These are phyloP conservation scores for Himalopsyche japonica DNA, from an alignment of 2,888 invertebrate species.

Conservation along the genomic window DNA sequence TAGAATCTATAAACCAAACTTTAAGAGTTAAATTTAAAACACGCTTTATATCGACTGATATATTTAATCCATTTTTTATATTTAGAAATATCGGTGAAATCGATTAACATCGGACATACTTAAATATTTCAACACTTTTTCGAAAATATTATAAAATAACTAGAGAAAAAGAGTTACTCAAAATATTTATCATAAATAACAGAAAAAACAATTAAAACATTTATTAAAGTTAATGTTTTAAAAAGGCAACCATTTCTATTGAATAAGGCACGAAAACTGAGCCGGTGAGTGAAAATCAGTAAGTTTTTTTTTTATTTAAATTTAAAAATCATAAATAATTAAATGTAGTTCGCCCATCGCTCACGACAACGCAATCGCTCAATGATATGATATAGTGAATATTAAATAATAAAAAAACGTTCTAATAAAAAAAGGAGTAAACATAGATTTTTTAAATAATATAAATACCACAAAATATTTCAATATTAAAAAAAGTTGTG, in stretches of 20 bases:
- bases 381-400: slow-evolving; percentile 16
- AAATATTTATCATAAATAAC: not conserved
- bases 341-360: slow-evolving; percentile 15
- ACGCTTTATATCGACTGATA: not conserved
- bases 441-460: slow-evolving; percentile 25
- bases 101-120: not conserved
- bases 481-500: slow-evolving; percentile 19
- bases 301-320: slow-evolving; percentile 7
- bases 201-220: not conserved
- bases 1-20: not conserved
- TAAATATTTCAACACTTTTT: not conserved
- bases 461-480: slow-evolving; percentile 33
- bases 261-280: not conserved
- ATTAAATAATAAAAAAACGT: slow-evolving; percentile 14
- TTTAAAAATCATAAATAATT: slow-evolving; percentile 31
- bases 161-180: not conserved
- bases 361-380: slow-evolving; percentile 2
- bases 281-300: not conserved
- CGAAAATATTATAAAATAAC: not conserved
- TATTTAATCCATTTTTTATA: not conserved
- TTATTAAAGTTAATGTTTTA: not conserved
- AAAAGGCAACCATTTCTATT: not conserved
- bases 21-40: not conserved
- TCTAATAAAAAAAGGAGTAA: slow-evolving; percentile 14
- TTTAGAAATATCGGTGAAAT: not conserved